Base-by-base conservation (phyloP, 2,113 vertebrate genomes). In the Aphelocoma coerulescens region DNA sequence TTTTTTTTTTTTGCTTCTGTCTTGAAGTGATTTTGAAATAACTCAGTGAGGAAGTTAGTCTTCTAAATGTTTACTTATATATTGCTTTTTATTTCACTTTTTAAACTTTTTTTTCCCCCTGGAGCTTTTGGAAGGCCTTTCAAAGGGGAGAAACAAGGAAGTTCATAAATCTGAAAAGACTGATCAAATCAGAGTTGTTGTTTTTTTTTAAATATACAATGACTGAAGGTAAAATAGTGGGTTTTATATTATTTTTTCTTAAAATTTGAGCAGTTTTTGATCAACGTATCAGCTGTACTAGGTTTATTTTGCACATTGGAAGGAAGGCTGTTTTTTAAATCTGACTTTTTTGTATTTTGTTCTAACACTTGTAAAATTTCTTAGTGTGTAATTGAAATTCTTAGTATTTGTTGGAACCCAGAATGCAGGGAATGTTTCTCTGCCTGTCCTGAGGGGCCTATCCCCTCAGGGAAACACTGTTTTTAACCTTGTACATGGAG, bases 11-110 rank as follows among this genome's bases (percentile, higher is more conserved):
- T 32, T 57, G 3, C 6, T 54, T 80, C 58, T 85, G 33, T 88
- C 68, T 44, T 86, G 51, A 95, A 86, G 27, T 78, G 48, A 75
- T 90, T 91, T 95, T 90, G 78, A 83, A 94, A 55, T 91, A 94
- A 74, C 19, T 77, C 39, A 15, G 4, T 23, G 26, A 26, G 65
- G 72, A 92, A 84, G 39, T 88, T 80, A n/a, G 11, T 84, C 95
- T 93, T 92, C 26, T 48, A 74, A 55, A 73, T 88, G 43, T 67
- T 91, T 85, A 37, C 28, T 68, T 85, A 18, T 13, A 23, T 52
- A 16, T 41, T 51, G 23, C 16, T 71, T 48, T 55, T 57, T 44
- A 6, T 62, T 69, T 83, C 68, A 17, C 15, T 11, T n/a, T n/a
- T n/a, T n/a, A n/a, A n/a, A n/a, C n/a, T n/a, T 30, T 48, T 61